A percentile compares a stretch with the other conserved stretches of the same genome.
Conservation (phyloP, 2,797 vertebrate genomes). For the Mycteria americana region DNA sequence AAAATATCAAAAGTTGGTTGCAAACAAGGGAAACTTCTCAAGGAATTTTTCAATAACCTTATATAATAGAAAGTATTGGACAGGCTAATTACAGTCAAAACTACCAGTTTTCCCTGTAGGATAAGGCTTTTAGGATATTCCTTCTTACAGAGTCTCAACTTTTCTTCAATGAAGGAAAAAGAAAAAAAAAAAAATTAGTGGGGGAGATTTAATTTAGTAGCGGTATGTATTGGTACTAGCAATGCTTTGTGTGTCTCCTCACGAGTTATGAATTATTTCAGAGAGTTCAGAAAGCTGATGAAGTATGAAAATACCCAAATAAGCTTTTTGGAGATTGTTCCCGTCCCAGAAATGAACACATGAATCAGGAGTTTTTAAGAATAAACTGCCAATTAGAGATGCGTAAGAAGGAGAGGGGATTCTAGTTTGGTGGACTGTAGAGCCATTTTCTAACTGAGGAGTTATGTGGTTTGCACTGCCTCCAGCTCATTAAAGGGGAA, state of each 20-base stretch:
- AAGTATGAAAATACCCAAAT: not conserved
- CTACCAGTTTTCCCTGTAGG: not conserved
- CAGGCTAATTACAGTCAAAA: not conserved
- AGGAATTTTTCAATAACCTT: not conserved
- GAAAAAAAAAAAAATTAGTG: not conserved
- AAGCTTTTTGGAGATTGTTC: not conserved
- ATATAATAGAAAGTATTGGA: not conserved
- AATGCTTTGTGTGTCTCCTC: not conserved
- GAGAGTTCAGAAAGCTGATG: not conserved
- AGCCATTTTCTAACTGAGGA: constrained; percentile 10
- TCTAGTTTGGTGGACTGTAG: not conserved
- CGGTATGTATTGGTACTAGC: not conserved
- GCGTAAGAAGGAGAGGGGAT: not conserved
- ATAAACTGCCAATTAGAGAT: not conserved
- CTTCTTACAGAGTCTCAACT: not conserved
- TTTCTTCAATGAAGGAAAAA: not conserved
- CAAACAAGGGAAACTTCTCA: not conserved
- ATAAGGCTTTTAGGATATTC: not conserved
- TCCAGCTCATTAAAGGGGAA: constrained; percentile 45
- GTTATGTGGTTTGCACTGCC: not conserved
- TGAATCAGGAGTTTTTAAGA: not conserved
- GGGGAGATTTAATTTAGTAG: not conserved
- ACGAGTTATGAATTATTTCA: not conserved
- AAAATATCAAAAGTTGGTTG: not conserved
- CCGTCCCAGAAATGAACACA: not conserved